Percentiles rank a stretch among this genome's conserved stretches.
phyloP scores from a whole-genome alignment of 2,797 vertebrate species.

The Poecilia gillii region DNA sequence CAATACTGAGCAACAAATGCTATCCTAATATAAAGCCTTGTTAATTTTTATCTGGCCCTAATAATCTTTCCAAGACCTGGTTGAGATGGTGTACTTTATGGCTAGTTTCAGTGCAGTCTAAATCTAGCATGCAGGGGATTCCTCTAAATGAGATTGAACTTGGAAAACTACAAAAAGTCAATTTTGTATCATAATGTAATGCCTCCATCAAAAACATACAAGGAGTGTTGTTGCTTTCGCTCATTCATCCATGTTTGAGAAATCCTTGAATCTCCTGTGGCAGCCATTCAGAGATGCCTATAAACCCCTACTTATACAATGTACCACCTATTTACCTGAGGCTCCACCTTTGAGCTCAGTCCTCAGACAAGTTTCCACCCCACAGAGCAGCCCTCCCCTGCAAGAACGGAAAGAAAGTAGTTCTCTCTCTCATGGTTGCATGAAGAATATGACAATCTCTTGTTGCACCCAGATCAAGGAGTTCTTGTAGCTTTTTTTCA shows the following conservation, averaged over 20 bases:
- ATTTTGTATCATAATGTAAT: not conserved
- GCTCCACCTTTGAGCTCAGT: not conserved
- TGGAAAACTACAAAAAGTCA: not conserved
- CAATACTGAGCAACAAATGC: not conserved
- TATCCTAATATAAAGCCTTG: not conserved
- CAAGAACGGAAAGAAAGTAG: not conserved
- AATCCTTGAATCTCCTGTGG: not conserved
- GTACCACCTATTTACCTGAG: not conserved
- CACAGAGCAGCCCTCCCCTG: not conserved
- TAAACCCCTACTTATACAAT: not conserved
- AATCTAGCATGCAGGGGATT: not conserved
- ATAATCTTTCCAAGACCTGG: not conserved
- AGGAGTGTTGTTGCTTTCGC: not conserved
- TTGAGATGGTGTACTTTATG: not conserved
- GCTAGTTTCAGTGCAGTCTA: not conserved
- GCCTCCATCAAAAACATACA: too few species aligned
- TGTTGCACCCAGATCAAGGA: not conserved
- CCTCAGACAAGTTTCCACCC: not conserved
- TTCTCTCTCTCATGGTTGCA: not conserved
- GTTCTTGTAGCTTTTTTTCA: not conserved
- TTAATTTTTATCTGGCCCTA: not conserved
- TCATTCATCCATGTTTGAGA: not conserved
- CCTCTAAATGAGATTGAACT: not conserved
- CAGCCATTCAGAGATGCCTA: not conserved
- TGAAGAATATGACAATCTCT: too few species aligned